Conservation (phyloP, 2,888 invertebrate species). For the Hylaea fasciaria region DNA sequence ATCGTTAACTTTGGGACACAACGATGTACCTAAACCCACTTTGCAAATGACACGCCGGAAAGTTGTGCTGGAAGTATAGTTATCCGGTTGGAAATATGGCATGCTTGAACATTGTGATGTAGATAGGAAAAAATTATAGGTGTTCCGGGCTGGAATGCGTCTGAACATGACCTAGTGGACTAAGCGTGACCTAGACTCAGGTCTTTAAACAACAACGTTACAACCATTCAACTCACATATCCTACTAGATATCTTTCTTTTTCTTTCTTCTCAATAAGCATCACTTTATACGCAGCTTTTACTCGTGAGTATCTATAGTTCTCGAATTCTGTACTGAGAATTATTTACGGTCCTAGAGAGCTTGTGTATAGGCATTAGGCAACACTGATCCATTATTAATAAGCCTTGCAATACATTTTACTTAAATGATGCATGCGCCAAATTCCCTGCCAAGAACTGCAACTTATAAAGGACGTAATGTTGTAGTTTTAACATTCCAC, state of each 20-base stretch:
- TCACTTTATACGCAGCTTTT: no score
- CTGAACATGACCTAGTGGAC: no score
- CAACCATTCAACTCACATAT: not conserved
- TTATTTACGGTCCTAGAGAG: no score
- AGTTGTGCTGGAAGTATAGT: slow-evolving; percentile 4
- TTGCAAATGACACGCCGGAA: slow-evolving; percentile 16
- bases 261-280: no score
- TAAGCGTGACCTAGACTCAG: not conserved
- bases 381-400: no score
- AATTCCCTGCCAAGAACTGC: slow-evolving; percentile 1
- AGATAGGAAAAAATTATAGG: not conserved
- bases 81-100: slow-evolving; percentile 7
- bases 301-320: no score
- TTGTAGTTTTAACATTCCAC: slow-evolving; percentile 17
- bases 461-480: slow-evolving; percentile 18
- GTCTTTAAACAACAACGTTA: not conserved
- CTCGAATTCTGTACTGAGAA: no score
- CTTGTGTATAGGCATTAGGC: no score
- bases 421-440: not conserved
- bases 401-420: no score
- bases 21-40: slow-evolving; percentile 5
- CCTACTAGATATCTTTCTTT: no score
- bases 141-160: no score
- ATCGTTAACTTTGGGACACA: slow-evolving; percentile 9
- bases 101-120: slow-evolving; percentile 15